Evolutionary conservation across 1,140 invertebrate species (phyloP), one percentile per base, ranked within the genome.

Genomic region (Mylabris phalerata): DNA sequence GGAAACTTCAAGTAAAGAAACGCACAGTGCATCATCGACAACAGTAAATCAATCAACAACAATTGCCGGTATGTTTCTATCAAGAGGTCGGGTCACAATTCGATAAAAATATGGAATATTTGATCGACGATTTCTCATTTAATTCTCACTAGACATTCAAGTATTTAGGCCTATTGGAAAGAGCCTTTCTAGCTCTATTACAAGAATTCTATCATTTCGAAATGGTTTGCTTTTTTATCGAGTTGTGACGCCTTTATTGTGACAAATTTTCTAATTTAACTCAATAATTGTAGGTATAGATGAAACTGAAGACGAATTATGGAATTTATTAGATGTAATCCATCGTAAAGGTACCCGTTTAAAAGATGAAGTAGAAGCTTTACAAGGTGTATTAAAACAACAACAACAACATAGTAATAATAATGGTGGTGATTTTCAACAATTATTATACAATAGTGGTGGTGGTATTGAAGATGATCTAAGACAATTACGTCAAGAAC

Each of bases 291-390:
- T 38, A 4, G 67, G 73, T 4, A 52, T 73, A 42, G 72, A 78
- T 56, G 82, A 84, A 57, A 79, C 79, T 11, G 88, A 92, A 70
- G 89, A 92, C 68, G 90, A 93, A 67, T 77, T 93, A 9, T 90
- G 88, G 83, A 88, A 89, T 62, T 77, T 93, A 26, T 77, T 93
- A 49, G 90, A 93, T 69, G 85, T 90, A 60, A 92, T 92, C 63
- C 88, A 93, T 61, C 76, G 84, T 25, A 89, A 90, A 65, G 89
- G 88, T 0, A 84, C 83, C 11, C 78, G 84, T 41, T 78, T 92
- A 62, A 80, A 88, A 58, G 83, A 89, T 56, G 89, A 92, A 67
- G 83, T 86, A 13, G 84, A 87, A 59, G 77, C 77, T 25, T 70
- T 82, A 13, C 79, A 81, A 61, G 79, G 74, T 32, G 73, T 70